A percentile compares a stretch with the other conserved stretches of the same genome.
These are phyloP conservation scores for Gobio gobio DNA, from an alignment of 2,113 vertebrate genomes.

Conservation along the genomic window DNA sequence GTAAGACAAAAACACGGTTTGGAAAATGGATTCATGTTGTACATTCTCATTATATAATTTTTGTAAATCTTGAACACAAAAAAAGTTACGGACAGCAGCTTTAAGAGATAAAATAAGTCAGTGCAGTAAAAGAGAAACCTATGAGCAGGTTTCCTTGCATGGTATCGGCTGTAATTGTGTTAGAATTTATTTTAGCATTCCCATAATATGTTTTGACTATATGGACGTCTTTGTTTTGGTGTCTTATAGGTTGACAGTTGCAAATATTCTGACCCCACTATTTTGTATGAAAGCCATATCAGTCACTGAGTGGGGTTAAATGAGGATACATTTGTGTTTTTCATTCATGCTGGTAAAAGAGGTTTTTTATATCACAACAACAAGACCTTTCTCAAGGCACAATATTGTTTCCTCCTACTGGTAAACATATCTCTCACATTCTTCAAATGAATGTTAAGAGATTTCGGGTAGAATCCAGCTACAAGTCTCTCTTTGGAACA, in stretches of 20 bases:
- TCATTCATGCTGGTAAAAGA: background rate
- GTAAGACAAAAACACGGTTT: too few relatives aligned
- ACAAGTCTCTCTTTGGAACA: conserved; percentile 22
- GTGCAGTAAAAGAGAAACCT: too few relatives aligned
- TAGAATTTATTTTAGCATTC: too few relatives aligned
- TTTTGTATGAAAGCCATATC: background rate
- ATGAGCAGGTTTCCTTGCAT: too few relatives aligned
- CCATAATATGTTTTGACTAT: too few relatives aligned
- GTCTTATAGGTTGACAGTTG: background rate
- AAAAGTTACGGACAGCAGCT: too few relatives aligned
- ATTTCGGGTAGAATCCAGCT: conserved; percentile 24
- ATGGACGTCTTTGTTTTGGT: too few relatives aligned
- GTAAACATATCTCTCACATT: conserved; percentile 29
- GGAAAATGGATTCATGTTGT: too few relatives aligned
- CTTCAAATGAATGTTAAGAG: conserved; percentile 26
- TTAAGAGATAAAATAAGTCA: too few relatives aligned
- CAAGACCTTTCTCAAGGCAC: background rate
- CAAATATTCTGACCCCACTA: background rate
- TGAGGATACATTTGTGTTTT: background rate
- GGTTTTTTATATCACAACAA: background rate
- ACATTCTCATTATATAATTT: too few relatives aligned
- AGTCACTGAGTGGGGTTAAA: background rate
- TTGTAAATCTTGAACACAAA: too few relatives aligned
- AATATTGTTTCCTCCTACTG: conserved; percentile 30
- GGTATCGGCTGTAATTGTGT: too few relatives aligned